Evolutionary conservation across 2,113 vertebrate genomes (phyloP).

Genomic region (Oryzias curvinotus): DNA sequence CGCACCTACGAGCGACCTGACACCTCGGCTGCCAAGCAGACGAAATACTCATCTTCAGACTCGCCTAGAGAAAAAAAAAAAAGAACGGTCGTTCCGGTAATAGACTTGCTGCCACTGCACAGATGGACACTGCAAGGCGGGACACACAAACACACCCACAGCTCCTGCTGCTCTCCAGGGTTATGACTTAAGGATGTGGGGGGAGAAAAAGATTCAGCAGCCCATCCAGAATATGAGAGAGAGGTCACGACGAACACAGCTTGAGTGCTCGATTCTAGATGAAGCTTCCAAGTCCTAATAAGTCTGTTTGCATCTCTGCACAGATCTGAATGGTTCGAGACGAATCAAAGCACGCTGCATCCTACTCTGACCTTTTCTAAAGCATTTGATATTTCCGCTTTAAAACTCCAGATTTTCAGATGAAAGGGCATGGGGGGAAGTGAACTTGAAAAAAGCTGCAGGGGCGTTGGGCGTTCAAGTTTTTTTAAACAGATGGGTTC

Average conservation of each 20-base stretch:
- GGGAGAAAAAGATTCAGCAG: conserved; percentile 30
- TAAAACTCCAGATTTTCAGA: conserved; percentile 57
- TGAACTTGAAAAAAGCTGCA: conserved; percentile 38
- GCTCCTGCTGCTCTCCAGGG: conserved; percentile 52
- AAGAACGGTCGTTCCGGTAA: conserved; percentile 61
- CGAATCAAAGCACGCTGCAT: conserved; percentile 39
- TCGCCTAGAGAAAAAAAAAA: conserved; percentile 27
- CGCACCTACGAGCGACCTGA: conserved; percentile 45
- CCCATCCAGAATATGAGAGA: conserved; percentile 45
- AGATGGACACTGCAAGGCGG: conserved; percentile 29
- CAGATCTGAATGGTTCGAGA: conserved; percentile 45
- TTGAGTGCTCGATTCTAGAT: conserved; percentile 48
- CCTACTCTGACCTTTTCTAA: too few species aligned
- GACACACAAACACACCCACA: conserved; percentile 30
- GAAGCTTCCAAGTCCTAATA: conserved; percentile 47
- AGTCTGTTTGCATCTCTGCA: conserved; percentile 53
- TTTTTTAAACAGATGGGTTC: conserved; percentile 67
- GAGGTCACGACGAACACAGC: conserved; percentile 51
- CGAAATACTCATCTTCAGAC: conserved; percentile 32
- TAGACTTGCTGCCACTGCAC: conserved; percentile 48
- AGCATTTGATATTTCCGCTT: conserved; percentile 26
- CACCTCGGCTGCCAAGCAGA: conserved; percentile 30
- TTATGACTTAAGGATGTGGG: conserved; percentile 39
- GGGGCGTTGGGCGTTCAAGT: conserved; percentile 61
- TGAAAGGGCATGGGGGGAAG: conserved; percentile 39